Evolutionary conservation across 2,797 vertebrate genomes (phyloP).

Genomic region (Scyliorhinus canicula): DNA sequence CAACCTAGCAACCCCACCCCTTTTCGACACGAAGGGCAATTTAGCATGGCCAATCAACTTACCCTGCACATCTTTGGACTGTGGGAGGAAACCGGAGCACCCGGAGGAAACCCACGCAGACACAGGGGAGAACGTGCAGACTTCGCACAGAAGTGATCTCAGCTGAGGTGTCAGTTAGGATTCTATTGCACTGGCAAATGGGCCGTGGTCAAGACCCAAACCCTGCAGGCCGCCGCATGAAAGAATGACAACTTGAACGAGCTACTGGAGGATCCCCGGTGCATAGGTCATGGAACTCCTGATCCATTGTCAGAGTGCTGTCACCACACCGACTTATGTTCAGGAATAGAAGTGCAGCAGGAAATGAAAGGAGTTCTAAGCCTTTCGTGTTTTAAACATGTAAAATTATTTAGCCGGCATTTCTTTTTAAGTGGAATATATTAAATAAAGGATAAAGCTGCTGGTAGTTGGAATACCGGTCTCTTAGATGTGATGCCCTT

Average conservation of each 20-base stretch:
- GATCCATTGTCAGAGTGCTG: no score
- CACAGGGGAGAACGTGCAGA: no score
- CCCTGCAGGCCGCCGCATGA: neutral
- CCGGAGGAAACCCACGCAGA: no score
- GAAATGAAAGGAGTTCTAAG: neutral
- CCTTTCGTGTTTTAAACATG: neutral
- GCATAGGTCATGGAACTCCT: neutral
- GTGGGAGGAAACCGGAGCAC: no score
- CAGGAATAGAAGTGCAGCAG: neutral
- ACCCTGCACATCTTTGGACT: no score
- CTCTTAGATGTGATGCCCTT: neutral
- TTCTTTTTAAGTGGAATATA: neutral
- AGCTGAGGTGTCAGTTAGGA: neutral
- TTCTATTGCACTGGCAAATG: neutral
- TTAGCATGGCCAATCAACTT: no score
- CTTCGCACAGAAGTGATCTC: no score
- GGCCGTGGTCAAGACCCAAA: neutral
- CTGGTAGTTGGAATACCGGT: neutral
- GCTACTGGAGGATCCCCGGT: neutral
- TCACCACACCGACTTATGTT: neutral
- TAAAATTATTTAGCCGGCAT: neutral
- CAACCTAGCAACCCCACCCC: no score
- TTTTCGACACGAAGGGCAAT: no score
- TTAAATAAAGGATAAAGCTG: neutral
- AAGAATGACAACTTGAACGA: neutral